Conservation (phyloP, 2,888 invertebrate species). For the Polymixis flavicincta region DNA sequence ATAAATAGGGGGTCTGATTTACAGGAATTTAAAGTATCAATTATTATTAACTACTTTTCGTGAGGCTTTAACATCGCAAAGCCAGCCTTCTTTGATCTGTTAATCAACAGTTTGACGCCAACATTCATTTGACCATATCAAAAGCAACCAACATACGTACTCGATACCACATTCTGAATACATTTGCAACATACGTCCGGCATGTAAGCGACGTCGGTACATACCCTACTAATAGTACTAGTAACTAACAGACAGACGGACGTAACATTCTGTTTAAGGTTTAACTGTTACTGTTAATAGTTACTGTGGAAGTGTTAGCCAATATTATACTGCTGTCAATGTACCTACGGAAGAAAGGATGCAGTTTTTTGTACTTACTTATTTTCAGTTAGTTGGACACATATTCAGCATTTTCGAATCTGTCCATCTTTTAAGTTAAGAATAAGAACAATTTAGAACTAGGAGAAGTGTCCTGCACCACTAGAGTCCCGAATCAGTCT, state of each 20-base stretch:
- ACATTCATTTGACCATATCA: neutral
- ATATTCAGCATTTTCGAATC: neutral
- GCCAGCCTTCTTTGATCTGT: neutral
- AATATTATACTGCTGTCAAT: conserved; percentile 16
- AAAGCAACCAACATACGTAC: neutral
- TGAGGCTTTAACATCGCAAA: neutral
- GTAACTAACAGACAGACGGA: conserved; percentile 27
- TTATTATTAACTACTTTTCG: neutral
- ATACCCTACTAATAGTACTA: neutral
- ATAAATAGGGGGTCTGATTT: neutral
- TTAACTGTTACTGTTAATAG: conserved; percentile 53
- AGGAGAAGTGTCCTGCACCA: too few species aligned
- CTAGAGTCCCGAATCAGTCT: too few species aligned
- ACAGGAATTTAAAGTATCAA: neutral
- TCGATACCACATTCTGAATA: conserved; percentile 13
- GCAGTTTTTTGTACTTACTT: neutral
- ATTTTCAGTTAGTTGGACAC: neutral
- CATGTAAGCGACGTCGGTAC: conserved; percentile 35
- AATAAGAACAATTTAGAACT: neutral
- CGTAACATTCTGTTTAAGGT: conserved; percentile 51
- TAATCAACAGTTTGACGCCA: too few species aligned
- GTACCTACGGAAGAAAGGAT: conserved; percentile 13
- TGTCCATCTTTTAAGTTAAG: neutral
- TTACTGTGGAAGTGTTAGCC: conserved; percentile 10
- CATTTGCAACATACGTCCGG: conserved; percentile 42